Evolutionary conservation across 2,888 invertebrate species (phyloP).

Genomic region (Ophioninae sp.): DNA sequence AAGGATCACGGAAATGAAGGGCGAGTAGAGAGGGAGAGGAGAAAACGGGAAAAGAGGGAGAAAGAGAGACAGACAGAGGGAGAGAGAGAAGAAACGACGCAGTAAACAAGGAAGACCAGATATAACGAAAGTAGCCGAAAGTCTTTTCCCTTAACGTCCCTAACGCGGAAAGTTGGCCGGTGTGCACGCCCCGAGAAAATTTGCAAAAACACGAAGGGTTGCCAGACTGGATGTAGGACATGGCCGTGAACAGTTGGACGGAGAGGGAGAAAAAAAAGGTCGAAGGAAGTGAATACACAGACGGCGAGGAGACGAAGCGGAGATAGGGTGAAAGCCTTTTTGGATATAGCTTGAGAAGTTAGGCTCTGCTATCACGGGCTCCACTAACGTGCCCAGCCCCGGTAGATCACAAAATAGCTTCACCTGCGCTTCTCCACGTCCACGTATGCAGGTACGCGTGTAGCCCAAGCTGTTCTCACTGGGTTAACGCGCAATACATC

Average conservation of each 20-base stretch:
- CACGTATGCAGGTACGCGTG: constrained; percentile 20
- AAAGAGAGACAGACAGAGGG: constrained; percentile 23
- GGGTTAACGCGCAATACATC: constrained; percentile 17
- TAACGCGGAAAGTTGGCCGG: constrained; percentile 52
- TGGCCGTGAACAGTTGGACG: constrained; percentile 25
- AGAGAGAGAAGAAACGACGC: constrained; percentile 18
- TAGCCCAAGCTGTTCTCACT: constrained; percentile 39
- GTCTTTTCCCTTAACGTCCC: constrained; percentile 34
- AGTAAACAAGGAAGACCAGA: constrained; percentile 43
- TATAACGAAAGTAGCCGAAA: constrained; percentile 58
- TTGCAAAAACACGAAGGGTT: constrained; percentile 58
- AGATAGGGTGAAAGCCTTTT: constrained; percentile 13
- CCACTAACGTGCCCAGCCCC: not conserved
- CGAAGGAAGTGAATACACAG: constrained; percentile 2
- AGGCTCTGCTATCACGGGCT: constrained; percentile 29
- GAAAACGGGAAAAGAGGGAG: too few relatives aligned
- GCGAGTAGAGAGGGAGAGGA: constrained; percentile 25
- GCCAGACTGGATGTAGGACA: constrained; percentile 15
- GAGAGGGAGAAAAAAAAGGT: not conserved
- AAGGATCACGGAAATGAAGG: constrained; percentile 24
- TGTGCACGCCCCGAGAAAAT: constrained; percentile 51
- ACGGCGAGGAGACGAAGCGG: not conserved
- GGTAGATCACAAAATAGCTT: constrained; percentile 41
- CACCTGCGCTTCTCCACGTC: constrained; percentile 21
- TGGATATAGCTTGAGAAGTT: constrained; percentile 37